These are phyloP conservation scores for Synergus itoensis DNA, from an alignment of 2,888 invertebrate genomes.

Conservation along the genomic window DNA sequence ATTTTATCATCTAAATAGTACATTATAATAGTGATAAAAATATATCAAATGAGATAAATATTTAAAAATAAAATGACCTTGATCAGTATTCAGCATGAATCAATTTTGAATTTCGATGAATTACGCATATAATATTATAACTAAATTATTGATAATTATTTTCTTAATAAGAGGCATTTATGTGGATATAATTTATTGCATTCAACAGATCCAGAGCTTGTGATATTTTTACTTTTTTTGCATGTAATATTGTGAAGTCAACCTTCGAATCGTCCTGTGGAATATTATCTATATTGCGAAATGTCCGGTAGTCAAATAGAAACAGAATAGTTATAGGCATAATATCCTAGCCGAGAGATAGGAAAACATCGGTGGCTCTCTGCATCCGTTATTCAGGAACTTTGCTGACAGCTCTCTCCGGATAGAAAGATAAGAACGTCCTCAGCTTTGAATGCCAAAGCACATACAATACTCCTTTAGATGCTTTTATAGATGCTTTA, in stretches of 20 bases:
- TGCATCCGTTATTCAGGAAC: constrained; percentile 76
- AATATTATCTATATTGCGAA: constrained; percentile 73
- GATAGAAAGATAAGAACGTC: constrained; percentile 77
- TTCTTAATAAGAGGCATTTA: not conserved
- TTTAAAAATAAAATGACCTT: no score
- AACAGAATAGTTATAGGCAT: constrained; percentile 74
- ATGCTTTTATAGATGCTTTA: not conserved
- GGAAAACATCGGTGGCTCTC: constrained; percentile 63
- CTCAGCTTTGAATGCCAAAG: constrained; percentile 77
- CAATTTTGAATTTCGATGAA: no score
- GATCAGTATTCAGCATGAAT: no score
- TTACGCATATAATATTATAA: no score
- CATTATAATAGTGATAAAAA: no score
- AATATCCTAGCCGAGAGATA: constrained; percentile 76
- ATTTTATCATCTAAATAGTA: no score
- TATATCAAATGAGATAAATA: no score
- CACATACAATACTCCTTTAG: constrained; percentile 72
- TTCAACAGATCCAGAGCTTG: not conserved
- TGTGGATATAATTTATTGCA: not conserved
- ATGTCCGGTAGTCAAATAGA: constrained; percentile 74
- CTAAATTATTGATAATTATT: no score
- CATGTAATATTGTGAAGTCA: constrained; percentile 39
- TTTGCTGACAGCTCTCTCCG: constrained; percentile 78
- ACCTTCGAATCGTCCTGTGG: constrained; percentile 62
- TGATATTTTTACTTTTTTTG: constrained; percentile 16